Evolutionary conservation across 1,140 invertebrate species (phyloP), one percentile per base, ranked within the genome.

Genomic region (Orius insidiosus): DNA sequence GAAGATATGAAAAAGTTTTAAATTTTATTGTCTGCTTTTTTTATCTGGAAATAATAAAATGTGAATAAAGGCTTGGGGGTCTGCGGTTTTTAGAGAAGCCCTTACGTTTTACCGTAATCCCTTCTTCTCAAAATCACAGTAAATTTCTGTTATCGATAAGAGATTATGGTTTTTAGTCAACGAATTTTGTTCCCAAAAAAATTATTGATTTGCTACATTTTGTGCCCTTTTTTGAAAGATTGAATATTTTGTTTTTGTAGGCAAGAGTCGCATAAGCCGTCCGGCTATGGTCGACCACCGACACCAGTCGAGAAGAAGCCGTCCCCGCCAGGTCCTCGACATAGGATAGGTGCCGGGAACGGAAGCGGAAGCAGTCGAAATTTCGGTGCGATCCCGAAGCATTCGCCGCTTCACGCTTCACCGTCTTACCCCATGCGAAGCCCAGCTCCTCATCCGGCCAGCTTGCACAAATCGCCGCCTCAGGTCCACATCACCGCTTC

Each of bases 391-490:
- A 62, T 64, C 52, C 64, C 56, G 58, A 68, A 64, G 56, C 65
- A 66, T 47, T 70, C 68, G 47, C 69, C 70, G 0, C 55, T 66
- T 45, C 65, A 65, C 48, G 64, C 62, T 18, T 72, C 69, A 31
- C 69, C 70, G 3, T 58, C 57, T 42, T 54, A 60, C 55, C 55
- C 62, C 53, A 51, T 66, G 65, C 58, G 66, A 60, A 65, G 68
- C 63, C 51, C 71, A 24, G 24, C 24, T 56, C 33, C 65, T 59
- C 45, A 62, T 64, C 33, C 65, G 48, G 62, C 53, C 32, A 51
- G 13, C 51, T 64, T 41, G 59, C 66, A 66, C 65, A 56, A 66
- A 66, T 67, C 53, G 46, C 61, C 62, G 5, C 61, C 61, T 53
- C 60, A 50, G 57, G 48, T 53, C 54, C 54, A 43, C 43, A 53